These are phyloP conservation scores for Hydractinia symbiolongicarpus DNA, from an alignment of 30 jellyfish, hydroid and myxozoan genomes.

Conservation along the genomic window DNA sequence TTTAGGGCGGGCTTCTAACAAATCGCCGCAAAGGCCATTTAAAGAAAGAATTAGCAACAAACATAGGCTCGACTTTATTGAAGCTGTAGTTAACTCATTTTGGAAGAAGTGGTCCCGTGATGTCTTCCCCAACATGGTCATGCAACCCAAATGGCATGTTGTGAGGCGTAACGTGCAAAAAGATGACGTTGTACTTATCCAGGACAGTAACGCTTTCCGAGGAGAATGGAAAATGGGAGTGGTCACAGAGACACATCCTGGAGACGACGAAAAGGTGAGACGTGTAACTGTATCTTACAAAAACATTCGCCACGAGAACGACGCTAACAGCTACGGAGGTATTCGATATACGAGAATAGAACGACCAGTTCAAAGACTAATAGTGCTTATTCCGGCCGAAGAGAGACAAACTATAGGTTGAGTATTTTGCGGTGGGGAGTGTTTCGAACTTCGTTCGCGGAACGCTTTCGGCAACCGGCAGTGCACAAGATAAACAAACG, in stretches of 20 bases:
- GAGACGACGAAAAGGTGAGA: slow-evolving; percentile 55
- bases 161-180: slow-evolving; percentile 41
- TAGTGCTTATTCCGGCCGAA: not conserved
- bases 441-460: too few species aligned
- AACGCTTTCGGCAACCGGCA: too few species aligned
- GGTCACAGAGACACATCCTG: slow-evolving; percentile 37
- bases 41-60: slow-evolving; percentile 41
- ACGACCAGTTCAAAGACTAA: slow-evolving; percentile 3
- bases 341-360: not conserved
- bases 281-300: slow-evolving; percentile 29
- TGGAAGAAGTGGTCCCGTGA: slow-evolving; percentile 57
- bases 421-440: too few species aligned
- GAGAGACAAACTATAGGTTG: not conserved
- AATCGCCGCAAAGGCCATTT: slow-evolving; percentile 75
- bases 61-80: slow-evolving; percentile 53
- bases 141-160: slow-evolving; percentile 39
- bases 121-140: slow-evolving; percentile 53
- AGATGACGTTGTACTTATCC: slow-evolving; percentile 40
- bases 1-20: slow-evolving; percentile 68
- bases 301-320: not conserved
- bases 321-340: not conserved
- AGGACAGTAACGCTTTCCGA: slow-evolving; percentile 43
- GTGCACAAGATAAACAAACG: too few species aligned
- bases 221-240: slow-evolving; percentile 57
- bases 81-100: slow-evolving; percentile 45